These are phyloP conservation scores for Homarus gammarus DNA, from an alignment of 2,888 invertebrate genomes.

Conservation along the genomic window DNA sequence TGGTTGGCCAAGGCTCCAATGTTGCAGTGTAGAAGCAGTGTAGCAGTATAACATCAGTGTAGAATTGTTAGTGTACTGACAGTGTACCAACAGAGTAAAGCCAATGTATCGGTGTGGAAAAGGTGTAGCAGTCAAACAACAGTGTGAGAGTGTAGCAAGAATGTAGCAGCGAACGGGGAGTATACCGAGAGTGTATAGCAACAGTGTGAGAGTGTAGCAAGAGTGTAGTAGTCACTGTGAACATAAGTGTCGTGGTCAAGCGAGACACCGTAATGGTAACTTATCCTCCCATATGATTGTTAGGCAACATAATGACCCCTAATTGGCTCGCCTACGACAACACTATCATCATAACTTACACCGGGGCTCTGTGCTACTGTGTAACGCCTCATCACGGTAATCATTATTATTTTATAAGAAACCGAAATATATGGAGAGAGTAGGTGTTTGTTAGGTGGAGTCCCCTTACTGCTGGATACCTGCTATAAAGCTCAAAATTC, in stretches of 20 bases:
- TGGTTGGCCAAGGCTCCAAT: too few relatives aligned
- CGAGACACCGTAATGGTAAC: constrained; percentile 18
- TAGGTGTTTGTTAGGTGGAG: constrained; percentile 26
- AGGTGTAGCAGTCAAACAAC: too few relatives aligned
- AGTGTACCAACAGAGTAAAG: too few relatives aligned
- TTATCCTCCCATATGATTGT: constrained; percentile 25
- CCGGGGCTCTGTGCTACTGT: constrained; percentile 27
- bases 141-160: background rate
- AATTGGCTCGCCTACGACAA: constrained; percentile 49
- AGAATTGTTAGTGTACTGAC: too few relatives aligned
- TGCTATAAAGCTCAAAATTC: too few relatives aligned
- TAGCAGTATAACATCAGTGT: too few relatives aligned
- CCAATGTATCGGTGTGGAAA: too few relatives aligned
- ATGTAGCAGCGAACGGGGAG: background rate
- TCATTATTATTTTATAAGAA: constrained; percentile 44
- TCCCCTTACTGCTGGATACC: too few relatives aligned
- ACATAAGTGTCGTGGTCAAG: background rate
- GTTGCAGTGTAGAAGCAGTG: too few relatives aligned
- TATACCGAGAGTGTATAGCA: background rate
- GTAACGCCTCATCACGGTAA: constrained; percentile 39
- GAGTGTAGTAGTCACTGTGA: background rate
- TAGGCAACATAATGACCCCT: constrained; percentile 50
- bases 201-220: background rate
- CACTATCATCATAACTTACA: constrained; percentile 42
- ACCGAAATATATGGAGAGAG: constrained; percentile 6